Base-by-base conservation (phyloP, 2,888 invertebrate genomes). In the Coecobrya sp. region DNA sequence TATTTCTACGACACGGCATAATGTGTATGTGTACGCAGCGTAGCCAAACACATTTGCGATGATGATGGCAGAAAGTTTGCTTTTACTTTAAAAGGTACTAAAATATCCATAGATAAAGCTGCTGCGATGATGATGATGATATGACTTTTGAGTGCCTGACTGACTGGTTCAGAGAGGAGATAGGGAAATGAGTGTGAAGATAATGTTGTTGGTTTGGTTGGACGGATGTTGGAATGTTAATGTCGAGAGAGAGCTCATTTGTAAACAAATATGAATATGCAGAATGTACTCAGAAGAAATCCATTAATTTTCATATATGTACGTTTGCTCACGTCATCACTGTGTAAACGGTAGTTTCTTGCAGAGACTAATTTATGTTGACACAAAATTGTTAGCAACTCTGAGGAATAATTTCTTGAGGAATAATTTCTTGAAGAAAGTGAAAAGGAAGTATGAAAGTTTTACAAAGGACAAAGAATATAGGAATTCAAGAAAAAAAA, bases 181-280 rank as follows among this genome's bases (percentile, higher is more conserved):
- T 45, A 11, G 13, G 25, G 5, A 52, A 25, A 27, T 79, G 27
- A 52, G 11, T 52, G 55, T 52, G 30, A 52, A 22, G 55, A 30
- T 36, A 62, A 65, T 65, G 65, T 55, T 65, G 19, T 42, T 73
- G 3, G n/a, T 55, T 55, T 59, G 59, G 10, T 59, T 62, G 27
- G 27, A 30, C 30, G 30, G 13, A 27, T 79, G 79, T 79, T 79
- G 79, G 79, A 79, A 79, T 79, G 52, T 79, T 52, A 27, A 76
- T 76, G 73, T 52, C 52, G 79, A 79, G 55, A 79, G 55, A 52
- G 79, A 79, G 79, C 79, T 79, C 79, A 73, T 73, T 79, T 52
- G 79, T 79, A 79, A 52, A 55, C 55, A 79, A n/a, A 79, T 27
- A 79, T 30, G 52, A 79, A 79, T 79, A 79, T 79, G 73, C 73